Conservation (phyloP, 2,888 invertebrate genomes). For the Agapostemon virescens region DNA sequence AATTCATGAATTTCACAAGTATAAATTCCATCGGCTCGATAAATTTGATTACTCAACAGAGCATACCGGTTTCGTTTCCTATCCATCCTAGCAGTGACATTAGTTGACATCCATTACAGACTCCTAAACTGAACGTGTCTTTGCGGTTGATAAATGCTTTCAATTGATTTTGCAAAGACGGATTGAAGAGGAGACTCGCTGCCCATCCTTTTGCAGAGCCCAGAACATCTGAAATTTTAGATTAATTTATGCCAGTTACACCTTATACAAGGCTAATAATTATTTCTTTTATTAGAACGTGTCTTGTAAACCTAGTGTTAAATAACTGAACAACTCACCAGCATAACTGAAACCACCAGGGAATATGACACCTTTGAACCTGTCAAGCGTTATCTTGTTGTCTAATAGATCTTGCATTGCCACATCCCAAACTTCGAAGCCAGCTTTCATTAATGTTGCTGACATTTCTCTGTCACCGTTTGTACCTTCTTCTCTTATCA, state of each 20-base stretch:
- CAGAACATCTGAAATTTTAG: conserved; percentile 86
- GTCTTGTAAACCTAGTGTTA: background rate
- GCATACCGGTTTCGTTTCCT: conserved; percentile 80
- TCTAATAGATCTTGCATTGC: conserved; percentile 94
- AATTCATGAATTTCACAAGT: conserved; percentile 8
- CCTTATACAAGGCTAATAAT: background rate
- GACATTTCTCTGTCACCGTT: conserved; percentile 99
- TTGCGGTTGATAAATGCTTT: conserved; percentile 86
- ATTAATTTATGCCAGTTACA: conserved; percentile 6
- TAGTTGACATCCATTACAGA: conserved; percentile 99
- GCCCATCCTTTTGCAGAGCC: conserved; percentile 99
- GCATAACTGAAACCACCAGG: conserved; percentile 99
- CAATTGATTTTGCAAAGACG: conserved; percentile 88
- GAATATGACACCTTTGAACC: conserved; percentile 94
- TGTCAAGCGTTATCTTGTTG: conserved; percentile 87
- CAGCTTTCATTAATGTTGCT: conserved; percentile 91
- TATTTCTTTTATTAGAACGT: background rate
- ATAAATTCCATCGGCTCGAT: background rate
- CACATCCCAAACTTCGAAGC: conserved; percentile 95
- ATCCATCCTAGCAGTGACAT: conserved; percentile 97
- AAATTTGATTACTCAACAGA: conserved; percentile 11
- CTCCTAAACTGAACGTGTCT: conserved; percentile 96
- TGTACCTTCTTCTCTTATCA: conserved; percentile 96
- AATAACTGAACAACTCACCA: conserved; percentile 82
- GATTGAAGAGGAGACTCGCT: conserved; percentile 92